phyloP scores from a whole-genome alignment of 2,113 vertebrate genomes.

The Herpailurus yagouaroundi region DNA sequence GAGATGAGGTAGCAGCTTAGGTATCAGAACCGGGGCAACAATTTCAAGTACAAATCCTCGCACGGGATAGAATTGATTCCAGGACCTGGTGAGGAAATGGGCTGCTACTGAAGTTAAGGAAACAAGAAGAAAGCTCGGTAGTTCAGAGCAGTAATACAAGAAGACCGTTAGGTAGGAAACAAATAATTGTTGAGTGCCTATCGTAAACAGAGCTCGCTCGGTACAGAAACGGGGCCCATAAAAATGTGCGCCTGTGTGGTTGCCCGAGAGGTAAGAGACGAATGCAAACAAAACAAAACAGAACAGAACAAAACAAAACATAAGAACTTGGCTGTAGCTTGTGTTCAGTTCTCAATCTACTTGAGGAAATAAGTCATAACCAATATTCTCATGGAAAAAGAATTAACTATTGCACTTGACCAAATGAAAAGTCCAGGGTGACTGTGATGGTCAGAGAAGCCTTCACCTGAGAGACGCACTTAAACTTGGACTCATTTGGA shows the following conservation, averaged over 20 bases:
- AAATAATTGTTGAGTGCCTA: background rate
- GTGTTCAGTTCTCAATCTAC: background rate
- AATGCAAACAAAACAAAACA: background rate
- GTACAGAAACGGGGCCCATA: background rate
- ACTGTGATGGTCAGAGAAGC: background rate
- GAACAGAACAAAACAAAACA: constrained; percentile 5
- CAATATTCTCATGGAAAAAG: background rate
- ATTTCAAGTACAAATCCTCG: background rate
- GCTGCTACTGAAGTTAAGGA: background rate
- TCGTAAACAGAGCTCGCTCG: background rate
- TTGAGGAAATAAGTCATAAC: background rate
- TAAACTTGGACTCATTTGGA: background rate
- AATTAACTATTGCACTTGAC: background rate
- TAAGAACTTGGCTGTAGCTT: background rate
- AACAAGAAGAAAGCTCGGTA: background rate
- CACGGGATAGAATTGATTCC: background rate
- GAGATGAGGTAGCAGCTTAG: background rate
- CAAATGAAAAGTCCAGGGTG: background rate
- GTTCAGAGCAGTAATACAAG: background rate
- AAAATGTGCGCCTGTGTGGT: background rate
- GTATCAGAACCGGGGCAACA: background rate
- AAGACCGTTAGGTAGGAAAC: background rate
- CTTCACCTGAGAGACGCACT: background rate
- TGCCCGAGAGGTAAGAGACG: background rate
- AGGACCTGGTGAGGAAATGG: background rate